Evolutionary conservation across 2,888 invertebrate genomes (phyloP).

Genomic region (Rhagium mordax): DNA sequence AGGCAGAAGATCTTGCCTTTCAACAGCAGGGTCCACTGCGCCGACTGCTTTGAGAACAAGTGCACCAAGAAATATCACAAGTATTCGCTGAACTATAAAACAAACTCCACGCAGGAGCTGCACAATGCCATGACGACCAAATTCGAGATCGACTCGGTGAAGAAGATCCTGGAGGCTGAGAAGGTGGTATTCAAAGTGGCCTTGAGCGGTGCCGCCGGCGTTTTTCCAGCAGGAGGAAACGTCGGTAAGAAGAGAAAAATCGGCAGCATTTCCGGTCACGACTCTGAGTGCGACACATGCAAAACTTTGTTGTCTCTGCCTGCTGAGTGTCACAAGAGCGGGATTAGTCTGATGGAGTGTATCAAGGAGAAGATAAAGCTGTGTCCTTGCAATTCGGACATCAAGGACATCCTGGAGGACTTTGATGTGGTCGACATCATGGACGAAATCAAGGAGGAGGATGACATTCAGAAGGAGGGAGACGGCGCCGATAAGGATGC

Average conservation of each 20-base stretch:
- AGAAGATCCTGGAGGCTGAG: slow-evolving; percentile 25
- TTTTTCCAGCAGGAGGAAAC: not conserved
- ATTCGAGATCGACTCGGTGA: slow-evolving; percentile 27
- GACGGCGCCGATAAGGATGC: not conserved
- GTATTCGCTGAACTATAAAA: slow-evolving; percentile 26
- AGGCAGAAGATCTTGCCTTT: slow-evolving; percentile 24
- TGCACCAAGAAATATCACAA: slow-evolving; percentile 32
- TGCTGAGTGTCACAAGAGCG: not conserved
- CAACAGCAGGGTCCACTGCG: slow-evolving; percentile 24
- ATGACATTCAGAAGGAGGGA: not conserved
- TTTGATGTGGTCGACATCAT: slow-evolving; percentile 25
- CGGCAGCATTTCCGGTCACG: not conserved
- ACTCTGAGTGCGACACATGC: slow-evolving; percentile 22
- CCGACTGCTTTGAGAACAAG: slow-evolving; percentile 25
- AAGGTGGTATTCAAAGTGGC: slow-evolving; percentile 15
- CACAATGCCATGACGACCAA: slow-evolving; percentile 22
- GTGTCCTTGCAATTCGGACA: slow-evolving; percentile 22
- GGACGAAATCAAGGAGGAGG: slow-evolving; percentile 17
- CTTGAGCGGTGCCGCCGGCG: not conserved
- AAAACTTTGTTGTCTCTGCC: slow-evolving; percentile 13
- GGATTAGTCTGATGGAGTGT: not conserved
- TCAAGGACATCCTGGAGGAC: slow-evolving; percentile 23
- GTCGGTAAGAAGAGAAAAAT: slow-evolving; percentile 9
- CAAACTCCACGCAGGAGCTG: slow-evolving; percentile 18
- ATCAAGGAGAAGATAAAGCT: slow-evolving; percentile 13